Conservation (phyloP, 2,888 invertebrate species). For the Leucozona laternaria region DNA sequence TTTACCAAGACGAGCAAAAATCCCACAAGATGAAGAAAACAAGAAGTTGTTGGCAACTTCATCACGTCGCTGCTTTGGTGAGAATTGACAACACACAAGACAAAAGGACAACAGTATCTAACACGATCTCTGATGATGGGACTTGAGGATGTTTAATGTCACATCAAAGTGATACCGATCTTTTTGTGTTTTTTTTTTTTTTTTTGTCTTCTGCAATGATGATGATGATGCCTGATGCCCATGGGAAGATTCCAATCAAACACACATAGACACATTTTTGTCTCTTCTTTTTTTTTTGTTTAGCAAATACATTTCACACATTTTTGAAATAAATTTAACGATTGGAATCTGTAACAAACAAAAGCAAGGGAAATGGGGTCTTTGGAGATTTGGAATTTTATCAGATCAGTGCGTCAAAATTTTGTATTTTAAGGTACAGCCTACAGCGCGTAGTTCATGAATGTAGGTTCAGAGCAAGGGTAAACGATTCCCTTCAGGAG, state of each 20-base stretch:
- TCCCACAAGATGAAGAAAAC: not conserved
- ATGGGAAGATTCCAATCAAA: constrained; percentile 59
- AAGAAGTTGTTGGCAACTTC: constrained; percentile 57
- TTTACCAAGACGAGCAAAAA: not conserved
- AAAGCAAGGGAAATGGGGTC: not conserved
- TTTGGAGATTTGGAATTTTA: not conserved
- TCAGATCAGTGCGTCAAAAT: constrained; percentile 47
- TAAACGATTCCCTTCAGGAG: too few relatives aligned
- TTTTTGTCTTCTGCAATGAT: not conserved
- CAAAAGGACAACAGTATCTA: constrained; percentile 59
- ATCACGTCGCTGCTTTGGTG: constrained; percentile 54
- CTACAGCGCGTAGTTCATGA: not conserved
- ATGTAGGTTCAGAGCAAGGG: not conserved
- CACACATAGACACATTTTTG: constrained; percentile 13
- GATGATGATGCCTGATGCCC: constrained; percentile 36
- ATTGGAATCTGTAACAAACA: constrained; percentile 29
- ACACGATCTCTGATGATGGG: constrained; percentile 53
- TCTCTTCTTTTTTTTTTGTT: constrained; percentile 26
- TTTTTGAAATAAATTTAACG: constrained; percentile 33
- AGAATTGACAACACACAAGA: constrained; percentile 46
- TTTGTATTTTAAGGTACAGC: not conserved
- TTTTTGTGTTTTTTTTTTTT: constrained; percentile 26
- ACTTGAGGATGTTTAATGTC: constrained; percentile 59
- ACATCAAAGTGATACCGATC: constrained; percentile 74
- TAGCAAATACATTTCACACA: constrained; percentile 47